Percentiles rank a stretch among this genome's conserved stretches.
Evolutionary conservation across 2,797 vertebrate genomes (phyloP).

Genomic region (Trichosurus vulpecula): DNA sequence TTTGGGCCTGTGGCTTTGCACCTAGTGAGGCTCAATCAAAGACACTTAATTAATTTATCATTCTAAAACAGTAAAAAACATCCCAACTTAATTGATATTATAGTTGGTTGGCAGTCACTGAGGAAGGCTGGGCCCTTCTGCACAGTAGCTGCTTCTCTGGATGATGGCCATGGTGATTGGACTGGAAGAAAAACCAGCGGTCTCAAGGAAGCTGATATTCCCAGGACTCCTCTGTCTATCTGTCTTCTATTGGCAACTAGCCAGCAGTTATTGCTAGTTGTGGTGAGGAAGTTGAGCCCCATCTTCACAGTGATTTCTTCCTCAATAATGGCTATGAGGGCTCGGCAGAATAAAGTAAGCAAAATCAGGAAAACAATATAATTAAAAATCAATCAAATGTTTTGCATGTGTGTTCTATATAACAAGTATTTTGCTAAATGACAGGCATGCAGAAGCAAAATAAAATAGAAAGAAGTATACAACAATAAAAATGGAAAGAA

Average conservation of each 20-base stretch:
- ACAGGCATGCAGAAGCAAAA: neutral
- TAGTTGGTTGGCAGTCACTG: neutral
- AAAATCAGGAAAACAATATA: neutral
- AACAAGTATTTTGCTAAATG: neutral
- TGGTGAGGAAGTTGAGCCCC: neutral
- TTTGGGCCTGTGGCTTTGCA: no score
- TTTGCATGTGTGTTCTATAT: neutral
- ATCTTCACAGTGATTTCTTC: neutral
- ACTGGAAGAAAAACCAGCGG: neutral
- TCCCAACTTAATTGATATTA: no score
- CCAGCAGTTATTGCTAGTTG: neutral
- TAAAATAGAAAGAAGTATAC: neutral
- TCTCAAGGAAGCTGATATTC: neutral
- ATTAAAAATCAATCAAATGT: neutral
- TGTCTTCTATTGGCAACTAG: neutral
- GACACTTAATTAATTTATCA: no score
- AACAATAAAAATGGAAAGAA: neutral
- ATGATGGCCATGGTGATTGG: neutral
- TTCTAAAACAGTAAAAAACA: no score
- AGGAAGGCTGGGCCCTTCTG: neutral
- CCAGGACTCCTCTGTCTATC: neutral
- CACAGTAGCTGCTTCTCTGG: neutral
- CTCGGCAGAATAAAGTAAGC: neutral
- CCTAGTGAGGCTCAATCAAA: no score
- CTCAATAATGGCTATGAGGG: neutral